These are phyloP conservation scores for Leucophenga maculata DNA, from an alignment of 2,888 invertebrate genomes.

Conservation along the genomic window DNA sequence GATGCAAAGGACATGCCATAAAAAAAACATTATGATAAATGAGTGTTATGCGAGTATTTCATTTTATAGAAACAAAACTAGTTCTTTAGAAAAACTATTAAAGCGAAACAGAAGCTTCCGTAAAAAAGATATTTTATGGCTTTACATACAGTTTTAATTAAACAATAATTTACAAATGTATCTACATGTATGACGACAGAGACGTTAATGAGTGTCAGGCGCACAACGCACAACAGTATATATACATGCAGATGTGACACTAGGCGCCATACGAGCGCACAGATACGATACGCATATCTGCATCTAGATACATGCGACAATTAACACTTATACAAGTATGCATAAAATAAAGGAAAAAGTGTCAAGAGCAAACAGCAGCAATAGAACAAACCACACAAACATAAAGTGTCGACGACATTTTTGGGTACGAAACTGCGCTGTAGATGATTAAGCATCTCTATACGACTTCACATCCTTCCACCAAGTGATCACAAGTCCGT, in stretches of 20 bases:
- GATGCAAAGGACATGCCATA: too few species aligned
- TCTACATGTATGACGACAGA: too few species aligned
- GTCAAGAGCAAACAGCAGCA: constrained; percentile 26
- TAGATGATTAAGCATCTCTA: constrained; percentile 40
- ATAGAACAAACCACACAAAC: constrained; percentile 29
- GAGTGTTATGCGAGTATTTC: too few species aligned
- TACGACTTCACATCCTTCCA: background rate
- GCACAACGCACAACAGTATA: background rate
- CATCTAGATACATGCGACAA: constrained; percentile 2
- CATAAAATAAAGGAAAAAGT: constrained; percentile 25
- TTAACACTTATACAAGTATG: constrained; percentile 10
- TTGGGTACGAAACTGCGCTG: constrained; percentile 17
- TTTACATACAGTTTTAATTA: too few species aligned
- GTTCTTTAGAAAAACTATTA: too few species aligned
- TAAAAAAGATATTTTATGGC: too few species aligned
- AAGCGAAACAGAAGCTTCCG: too few species aligned
- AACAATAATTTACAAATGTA: too few species aligned
- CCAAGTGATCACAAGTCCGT: too few species aligned
- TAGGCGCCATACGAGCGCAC: constrained; percentile 50
- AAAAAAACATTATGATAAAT: too few species aligned
- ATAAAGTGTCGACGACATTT: constrained; percentile 16
- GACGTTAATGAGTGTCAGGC: background rate
- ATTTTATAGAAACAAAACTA: too few species aligned
- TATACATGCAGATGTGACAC: constrained; percentile 20
- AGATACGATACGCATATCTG: background rate